Base-by-base conservation (phyloP, 2,888 invertebrate species). In the Ecliptopera silaceata region DNA sequence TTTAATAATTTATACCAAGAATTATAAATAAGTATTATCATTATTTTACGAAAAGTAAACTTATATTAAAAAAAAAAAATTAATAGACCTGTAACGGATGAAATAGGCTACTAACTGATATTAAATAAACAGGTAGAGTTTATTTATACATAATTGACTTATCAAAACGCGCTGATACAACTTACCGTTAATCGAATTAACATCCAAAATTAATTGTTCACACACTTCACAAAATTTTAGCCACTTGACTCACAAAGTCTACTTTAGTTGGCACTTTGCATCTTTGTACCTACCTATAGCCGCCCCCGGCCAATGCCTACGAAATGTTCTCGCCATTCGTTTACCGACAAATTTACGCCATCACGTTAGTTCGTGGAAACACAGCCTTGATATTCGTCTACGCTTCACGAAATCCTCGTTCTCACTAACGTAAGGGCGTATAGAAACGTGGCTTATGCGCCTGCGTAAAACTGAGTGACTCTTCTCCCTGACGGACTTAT, bases 401-500 rank as follows among this genome's bases (percentile, higher is more conserved):
- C 66, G 59, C 77, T 54, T 71, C 56, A 57, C 81, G 78, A 77
- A 74, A 59, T 75, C 72, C 79, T 78, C 79, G 78, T 72, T 69
- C 74, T 71, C 77, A 90, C 90, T 90, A 59, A 87, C 84, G 70
- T 80, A 81, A 84, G 83, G 86, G 84, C 84, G 86, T 85, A 81
- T 79, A 79, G 77, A 74, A 73, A 78, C 70, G 70, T 65, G 61
- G 70, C 74, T 71, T 70, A 79, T 83, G 88, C 90, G 90, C 90
- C 61, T 88, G 90, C 90, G 90, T 82, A 68, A 71, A 83, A 75
- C 80, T 68, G 76, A 88, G 86, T 87, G 86, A 88, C 87, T 88
- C 87, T 84, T 87, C 80, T 77, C 77, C 80, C 79, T 82, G 80
- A 81, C 84, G 75, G 87, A 87, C 88, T 89, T 87, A 86, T 86